Evolutionary conservation across 2,113 vertebrate genomes (phyloP), one percentile per base, ranked within the genome.

Genomic region (Sinocyclocheilus anophthalmus): DNA sequence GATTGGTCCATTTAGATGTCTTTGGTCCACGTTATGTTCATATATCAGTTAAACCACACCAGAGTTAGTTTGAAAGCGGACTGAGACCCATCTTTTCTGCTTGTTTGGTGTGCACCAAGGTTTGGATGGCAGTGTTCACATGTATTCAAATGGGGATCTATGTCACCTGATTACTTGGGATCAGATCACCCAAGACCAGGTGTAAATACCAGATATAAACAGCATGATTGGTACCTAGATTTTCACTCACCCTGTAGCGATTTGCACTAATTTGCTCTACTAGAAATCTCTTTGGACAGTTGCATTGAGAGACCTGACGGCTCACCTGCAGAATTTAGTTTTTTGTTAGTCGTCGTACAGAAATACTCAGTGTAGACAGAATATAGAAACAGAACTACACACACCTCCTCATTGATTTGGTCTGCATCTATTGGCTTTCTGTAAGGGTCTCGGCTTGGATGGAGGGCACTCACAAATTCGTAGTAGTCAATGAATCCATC

Each of bases 261-360:
- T 97, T 97, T 91, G 96, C 95, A 65, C 96, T 97, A 88, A 98
- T 97, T 92, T 97, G 97, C 88, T 98, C 96, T 93, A 98, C 97
- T 89, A 96, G 94, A 92, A 97, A 97, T 84, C 95, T 95, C 91
- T 95, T 96, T 81, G 95, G 95, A 45, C 97, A 98, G 94, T 94
- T 97, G 89, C 97, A 98, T 88, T 97, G 96, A 26, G 97, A 96
- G 42, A 98, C 96, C 72, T 98, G 97, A 37, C 96, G 93, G 87
- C 96, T 97, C 84, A 98, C 96, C 97, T 98, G 65, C 5, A 90
- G 18, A 82, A 22, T 12, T 13, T 0, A 22, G 45, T 22, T 75
- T 2, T 70, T 11, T 63, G 14, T 86, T 70, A 83, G 13, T 82
- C 1, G 6, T 20, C 14, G 16, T 11, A 72, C 45, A 37, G 48